These are phyloP conservation scores for Tetanocera ferruginea DNA, from an alignment of 2,888 invertebrate genomes.

Conservation along the genomic window DNA sequence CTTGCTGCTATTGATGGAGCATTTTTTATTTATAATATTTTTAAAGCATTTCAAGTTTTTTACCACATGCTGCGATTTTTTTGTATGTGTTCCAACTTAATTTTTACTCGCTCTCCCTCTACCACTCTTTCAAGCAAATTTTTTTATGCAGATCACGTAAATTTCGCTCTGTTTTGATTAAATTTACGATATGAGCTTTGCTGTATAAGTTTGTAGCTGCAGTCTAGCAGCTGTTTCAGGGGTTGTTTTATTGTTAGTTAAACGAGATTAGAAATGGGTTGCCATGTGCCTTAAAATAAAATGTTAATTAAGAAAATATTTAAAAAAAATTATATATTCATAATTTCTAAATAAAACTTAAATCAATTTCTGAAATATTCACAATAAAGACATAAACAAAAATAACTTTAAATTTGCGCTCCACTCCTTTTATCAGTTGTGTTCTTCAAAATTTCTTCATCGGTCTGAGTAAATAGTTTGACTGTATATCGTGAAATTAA, in stretches of 20 bases:
- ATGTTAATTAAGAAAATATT: too few relatives aligned
- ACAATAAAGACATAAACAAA: too few relatives aligned
- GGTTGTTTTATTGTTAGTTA: neutral
- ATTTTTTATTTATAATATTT: neutral
- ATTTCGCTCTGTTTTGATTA: slow-evolving; percentile 25
- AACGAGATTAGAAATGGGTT: neutral
- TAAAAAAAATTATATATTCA: too few relatives aligned
- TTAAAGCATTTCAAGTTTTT: neutral
- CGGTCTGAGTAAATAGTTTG: too few relatives aligned
- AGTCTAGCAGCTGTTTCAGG: slow-evolving; percentile 8
- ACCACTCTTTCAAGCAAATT: neutral
- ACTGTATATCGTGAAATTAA: too few relatives aligned
- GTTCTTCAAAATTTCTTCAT: too few relatives aligned
- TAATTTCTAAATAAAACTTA: too few relatives aligned
- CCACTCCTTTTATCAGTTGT: too few relatives aligned
- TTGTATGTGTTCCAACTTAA: too few relatives aligned
- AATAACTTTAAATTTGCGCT: too few relatives aligned
- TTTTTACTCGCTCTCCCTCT: neutral
- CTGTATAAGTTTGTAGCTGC: neutral
- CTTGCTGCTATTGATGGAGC: neutral
- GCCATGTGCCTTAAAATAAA: neutral
- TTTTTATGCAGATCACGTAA: slow-evolving; percentile 11
- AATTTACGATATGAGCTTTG: slow-evolving; percentile 5
- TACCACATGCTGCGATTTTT: slow-evolving; percentile 21
- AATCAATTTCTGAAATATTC: too few relatives aligned